Percentiles rank a stretch among this genome's conserved stretches.
These are phyloP conservation scores for Phaedon cochleariae DNA, from an alignment of 2,888 invertebrate species.

Conservation along the genomic window DNA sequence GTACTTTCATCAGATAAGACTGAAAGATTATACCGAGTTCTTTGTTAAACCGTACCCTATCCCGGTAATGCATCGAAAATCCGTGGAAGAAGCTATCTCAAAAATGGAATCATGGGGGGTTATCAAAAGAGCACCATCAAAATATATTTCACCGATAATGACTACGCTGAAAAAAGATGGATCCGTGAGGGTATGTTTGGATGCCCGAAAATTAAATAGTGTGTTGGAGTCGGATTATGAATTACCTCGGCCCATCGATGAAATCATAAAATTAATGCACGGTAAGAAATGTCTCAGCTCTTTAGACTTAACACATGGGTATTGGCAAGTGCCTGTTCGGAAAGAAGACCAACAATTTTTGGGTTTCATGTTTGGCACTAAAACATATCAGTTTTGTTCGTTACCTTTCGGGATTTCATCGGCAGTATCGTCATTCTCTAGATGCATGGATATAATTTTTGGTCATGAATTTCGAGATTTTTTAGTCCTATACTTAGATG, in stretches of 20 bases:
- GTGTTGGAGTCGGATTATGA: not conserved
- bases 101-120: too few relatives aligned
- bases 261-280: not conserved
- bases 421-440: not conserved
- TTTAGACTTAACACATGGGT: not conserved
- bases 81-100: too few relatives aligned
- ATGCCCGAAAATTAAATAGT: conserved; percentile 5
- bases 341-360: not conserved
- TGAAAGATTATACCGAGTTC: too few relatives aligned
- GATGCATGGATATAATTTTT: not conserved
- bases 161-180: too few relatives aligned
- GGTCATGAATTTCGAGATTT: not conserved
- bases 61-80: too few relatives aligned
- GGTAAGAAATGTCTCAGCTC: not conserved
- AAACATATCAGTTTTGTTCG: not conserved
- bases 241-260: not conserved
- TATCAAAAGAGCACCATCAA: too few relatives aligned
- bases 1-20: too few relatives aligned
- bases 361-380: conserved; percentile 1
- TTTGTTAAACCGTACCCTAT: too few relatives aligned
- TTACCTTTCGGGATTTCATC: not conserved
- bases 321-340: conserved; percentile 1
- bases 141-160: too few relatives aligned
- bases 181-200: conserved; percentile 8
- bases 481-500: not conserved